phyloP scores from a whole-genome alignment of 2,113 vertebrate species.

The Suricata suricatta region DNA sequence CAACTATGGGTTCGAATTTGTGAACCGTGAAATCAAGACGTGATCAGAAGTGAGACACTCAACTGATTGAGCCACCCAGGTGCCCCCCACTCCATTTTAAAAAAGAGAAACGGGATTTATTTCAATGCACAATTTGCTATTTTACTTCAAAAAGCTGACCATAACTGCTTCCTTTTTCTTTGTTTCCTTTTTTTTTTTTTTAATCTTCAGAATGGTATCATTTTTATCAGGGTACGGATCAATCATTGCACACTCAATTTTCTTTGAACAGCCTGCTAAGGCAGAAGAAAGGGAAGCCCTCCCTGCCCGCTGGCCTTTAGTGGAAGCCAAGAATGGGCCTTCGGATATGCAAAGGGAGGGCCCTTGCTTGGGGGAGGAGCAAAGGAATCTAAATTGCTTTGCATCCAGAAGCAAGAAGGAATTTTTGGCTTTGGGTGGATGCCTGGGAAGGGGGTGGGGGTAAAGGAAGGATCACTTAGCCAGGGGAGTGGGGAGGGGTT shows the following conservation, averaged over 20 bases:
- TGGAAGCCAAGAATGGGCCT: neutral
- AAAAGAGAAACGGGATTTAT: neutral
- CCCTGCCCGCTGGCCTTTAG: neutral
- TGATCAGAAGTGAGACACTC: too few species aligned
- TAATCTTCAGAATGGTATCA: neutral
- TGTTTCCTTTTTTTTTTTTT: neutral
- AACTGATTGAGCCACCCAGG: too few species aligned
- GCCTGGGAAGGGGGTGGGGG: too few species aligned
- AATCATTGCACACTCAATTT: neutral
- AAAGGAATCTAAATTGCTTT: neutral
- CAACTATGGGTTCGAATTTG: too few species aligned
- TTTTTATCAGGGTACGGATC: neutral
- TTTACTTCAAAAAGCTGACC: neutral
- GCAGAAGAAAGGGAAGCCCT: neutral
- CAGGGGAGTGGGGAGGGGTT: neutral
- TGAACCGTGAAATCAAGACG: too few species aligned
- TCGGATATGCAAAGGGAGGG: neutral
- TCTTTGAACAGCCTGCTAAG: neutral
- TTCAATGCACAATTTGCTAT: neutral
- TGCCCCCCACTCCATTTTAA: neutral
- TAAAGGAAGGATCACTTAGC: neutral
- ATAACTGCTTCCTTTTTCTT: neutral
- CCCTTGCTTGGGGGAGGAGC: neutral
- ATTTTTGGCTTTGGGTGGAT: neutral
- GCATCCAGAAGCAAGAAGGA: neutral